phyloP scores from a whole-genome alignment of 2,888 invertebrate species.

The Cecidostiba fungosa region DNA sequence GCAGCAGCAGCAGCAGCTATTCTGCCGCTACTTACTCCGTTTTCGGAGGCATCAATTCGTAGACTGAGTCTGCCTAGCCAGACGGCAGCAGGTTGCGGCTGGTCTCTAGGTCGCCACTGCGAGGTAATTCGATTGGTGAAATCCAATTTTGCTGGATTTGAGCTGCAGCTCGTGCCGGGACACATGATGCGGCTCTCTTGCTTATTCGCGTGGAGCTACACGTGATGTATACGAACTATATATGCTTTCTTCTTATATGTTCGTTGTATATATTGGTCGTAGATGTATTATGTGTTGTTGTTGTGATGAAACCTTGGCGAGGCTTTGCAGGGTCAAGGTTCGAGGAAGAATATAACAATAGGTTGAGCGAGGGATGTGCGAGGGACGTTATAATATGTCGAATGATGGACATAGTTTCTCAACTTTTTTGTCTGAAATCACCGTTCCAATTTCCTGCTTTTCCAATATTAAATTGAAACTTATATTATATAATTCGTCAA shows the following conservation, averaged over 20 bases:
- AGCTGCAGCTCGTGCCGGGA: neutral
- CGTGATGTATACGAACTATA: no score
- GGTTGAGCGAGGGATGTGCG: no score
- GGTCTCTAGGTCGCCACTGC: constrained; percentile 11
- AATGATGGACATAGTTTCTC: no score
- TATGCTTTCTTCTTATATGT: neutral
- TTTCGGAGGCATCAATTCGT: neutral
- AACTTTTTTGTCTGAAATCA: no score
- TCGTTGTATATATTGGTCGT: no score
- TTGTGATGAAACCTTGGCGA: neutral
- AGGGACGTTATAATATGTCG: neutral
- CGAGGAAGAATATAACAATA: neutral
- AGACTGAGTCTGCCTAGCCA: neutral
- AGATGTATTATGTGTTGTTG: no score
- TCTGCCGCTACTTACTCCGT: neutral
- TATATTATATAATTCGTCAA: no score
- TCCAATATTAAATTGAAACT: no score
- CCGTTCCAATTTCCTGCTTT: no score
- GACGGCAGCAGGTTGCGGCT: neutral
- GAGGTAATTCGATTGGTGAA: constrained; percentile 56
- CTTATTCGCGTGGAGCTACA: constrained; percentile 12
- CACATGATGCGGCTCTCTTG: neutral
- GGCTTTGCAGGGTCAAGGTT: neutral
- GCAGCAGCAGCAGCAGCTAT: neutral
- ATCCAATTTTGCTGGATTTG: constrained; percentile 76